Conservation (phyloP, 2,113 vertebrate species). For the Clinocottus analis region DNA sequence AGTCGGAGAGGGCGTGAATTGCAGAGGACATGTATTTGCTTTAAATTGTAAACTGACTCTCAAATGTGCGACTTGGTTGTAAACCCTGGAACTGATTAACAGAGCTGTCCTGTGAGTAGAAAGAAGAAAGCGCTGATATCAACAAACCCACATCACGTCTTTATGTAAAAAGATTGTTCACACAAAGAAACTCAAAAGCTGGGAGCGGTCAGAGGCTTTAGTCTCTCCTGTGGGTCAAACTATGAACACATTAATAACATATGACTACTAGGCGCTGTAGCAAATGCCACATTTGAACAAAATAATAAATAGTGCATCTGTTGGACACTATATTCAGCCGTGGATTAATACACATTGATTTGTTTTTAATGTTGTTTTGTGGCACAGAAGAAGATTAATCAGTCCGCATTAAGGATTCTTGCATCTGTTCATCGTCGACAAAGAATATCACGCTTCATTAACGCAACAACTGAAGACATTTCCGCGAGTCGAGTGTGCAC, state of each 20-base stretch:
- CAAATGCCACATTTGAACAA: not conserved
- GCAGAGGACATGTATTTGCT: too few species aligned
- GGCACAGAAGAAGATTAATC: not conserved
- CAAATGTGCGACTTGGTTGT: not conserved
- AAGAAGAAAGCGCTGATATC: not conserved
- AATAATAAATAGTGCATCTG: not conserved
- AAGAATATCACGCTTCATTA: not conserved
- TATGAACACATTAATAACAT: not conserved
- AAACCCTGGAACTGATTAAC: not conserved
- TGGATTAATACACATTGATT: not conserved
- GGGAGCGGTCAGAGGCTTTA: not conserved
- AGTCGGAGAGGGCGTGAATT: too few species aligned
- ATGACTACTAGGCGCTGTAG: not conserved
- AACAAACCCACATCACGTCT: not conserved
- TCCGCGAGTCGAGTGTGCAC: slow-evolving; percentile 14
- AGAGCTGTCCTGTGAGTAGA: not conserved
- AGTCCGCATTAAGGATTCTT: not conserved
- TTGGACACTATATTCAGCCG: not conserved
- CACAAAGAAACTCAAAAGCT: not conserved
- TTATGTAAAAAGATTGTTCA: not conserved
- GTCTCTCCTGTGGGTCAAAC: not conserved
- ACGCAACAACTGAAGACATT: slow-evolving; percentile 12
- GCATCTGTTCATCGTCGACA: not conserved
- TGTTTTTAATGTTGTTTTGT: not conserved
- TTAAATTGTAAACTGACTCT: not conserved